These are phyloP conservation scores for Capra hircus DNA, from an alignment of 2,113 vertebrate genomes.

Conservation along the genomic window DNA sequence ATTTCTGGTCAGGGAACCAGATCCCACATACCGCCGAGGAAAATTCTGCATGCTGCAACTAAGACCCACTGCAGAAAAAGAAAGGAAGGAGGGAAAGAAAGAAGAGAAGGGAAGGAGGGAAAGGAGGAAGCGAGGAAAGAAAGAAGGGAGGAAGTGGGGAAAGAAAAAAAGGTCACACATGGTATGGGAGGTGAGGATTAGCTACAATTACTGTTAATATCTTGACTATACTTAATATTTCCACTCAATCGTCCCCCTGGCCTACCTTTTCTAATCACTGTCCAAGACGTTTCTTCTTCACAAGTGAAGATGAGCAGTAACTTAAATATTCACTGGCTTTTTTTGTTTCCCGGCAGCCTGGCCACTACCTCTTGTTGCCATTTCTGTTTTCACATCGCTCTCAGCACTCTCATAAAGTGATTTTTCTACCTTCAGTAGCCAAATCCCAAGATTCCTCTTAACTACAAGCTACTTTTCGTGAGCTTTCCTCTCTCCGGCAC, in stretches of 20 bases:
- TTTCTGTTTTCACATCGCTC: background rate
- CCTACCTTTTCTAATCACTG: background rate
- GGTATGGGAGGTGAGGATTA: background rate
- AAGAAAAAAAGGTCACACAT: background rate
- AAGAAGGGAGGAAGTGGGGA: background rate
- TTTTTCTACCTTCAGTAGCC: background rate
- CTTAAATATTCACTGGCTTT: background rate
- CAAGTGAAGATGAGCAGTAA: background rate
- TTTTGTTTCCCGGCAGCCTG: background rate
- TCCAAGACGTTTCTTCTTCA: background rate
- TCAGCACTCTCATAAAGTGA: background rate
- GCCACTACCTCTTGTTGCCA: background rate
- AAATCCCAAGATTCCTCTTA: background rate
- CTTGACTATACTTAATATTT: background rate
- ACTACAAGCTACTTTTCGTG: background rate
- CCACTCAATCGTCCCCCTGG: background rate
- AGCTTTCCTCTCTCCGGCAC: background rate
- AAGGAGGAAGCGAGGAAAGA: background rate
- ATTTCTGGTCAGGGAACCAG: background rate
- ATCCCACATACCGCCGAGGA: background rate
- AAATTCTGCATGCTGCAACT: background rate
- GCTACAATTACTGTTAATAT: background rate
- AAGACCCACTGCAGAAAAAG: background rate
- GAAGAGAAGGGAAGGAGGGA: background rate
- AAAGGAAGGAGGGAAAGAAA: background rate